Evolutionary conservation across 2,888 invertebrate species (phyloP), one percentile per base, ranked within the genome.

Genomic region (Adela reaumurella): DNA sequence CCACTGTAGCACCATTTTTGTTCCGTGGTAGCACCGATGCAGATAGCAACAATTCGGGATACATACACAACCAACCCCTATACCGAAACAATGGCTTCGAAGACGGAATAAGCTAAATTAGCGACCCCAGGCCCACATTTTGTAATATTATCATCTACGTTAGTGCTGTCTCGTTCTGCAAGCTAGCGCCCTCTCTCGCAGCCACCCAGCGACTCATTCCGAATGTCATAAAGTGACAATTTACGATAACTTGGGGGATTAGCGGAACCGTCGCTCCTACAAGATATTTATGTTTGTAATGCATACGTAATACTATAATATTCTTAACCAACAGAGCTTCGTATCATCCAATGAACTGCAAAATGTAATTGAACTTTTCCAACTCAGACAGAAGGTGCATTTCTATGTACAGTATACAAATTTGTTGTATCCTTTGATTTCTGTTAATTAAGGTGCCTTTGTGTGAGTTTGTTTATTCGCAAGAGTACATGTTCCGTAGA

Each of bases 191-290:
- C 28, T 29, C 51, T 16, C 48, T 24, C 46, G 46, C 29, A 43
- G 19, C 46, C 51, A 49, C 51, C 49, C 51, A 48, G 51, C 51
- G 49, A 53, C 53, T 54, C 79, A 71, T 76, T 78, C 74, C 68
- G 77, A 78, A 80, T 79, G 79, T 80, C 80, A 79, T 80, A 80
- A 80, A 79, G 77, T 79, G 78, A 79, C 79, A 76, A 80, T 80
- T 80, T 80, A 80, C 79, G 80, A 78, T 80, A 78, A 77, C 74
- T 70, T 66, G 66, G 53, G 69, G 79, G 79, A 79, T 80, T 79
- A 79, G 78, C 77, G 65, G 50, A 54, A 51, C 51, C 53, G 53
- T 54, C 44, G 51, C 52, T 53, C 50, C 51, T 53, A 51, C 46
- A 52, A 50, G 48, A 52, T 53, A 52, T 73, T 76, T 77, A 74